Evolutionary conservation across 2,113 vertebrate genomes (phyloP), one percentile per base, ranked within the genome.

Genomic region (Toxotes chatareus): DNA sequence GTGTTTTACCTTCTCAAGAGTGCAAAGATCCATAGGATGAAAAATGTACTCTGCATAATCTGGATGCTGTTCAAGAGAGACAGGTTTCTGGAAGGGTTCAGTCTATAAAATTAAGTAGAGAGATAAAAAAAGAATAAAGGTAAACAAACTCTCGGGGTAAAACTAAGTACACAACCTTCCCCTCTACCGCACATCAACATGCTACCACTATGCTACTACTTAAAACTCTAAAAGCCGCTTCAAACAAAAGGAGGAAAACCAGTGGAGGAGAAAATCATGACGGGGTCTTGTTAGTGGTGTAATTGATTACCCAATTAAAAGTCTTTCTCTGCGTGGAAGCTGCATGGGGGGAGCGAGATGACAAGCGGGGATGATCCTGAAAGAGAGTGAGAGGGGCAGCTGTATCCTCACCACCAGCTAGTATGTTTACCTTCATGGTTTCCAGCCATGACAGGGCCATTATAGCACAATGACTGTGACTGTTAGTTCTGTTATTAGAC

Each of bases 31-130:
- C 98, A 99, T 99, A 61, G 98, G 95, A 92, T 99, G 97, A 94
- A 99, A 99, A 90, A 99, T 99, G 89, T 99, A 99, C 88, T 99
- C 98, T 38, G 98, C 96, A 81, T 99, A 99, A 96, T 99, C 98
- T 21, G 98, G 98, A 90, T 99, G 98, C 75, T 99, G 98, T 83
- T 99, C 98, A 70, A 99, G 93, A 3, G 97, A 98, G 85, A 99
- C 98, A 0, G 98, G 98, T 89, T 99, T 99, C 94, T 98, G 98
- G 96, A 99, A 99, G 71, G 97, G 98, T 85, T 99, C 98, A 80
- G 98, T 99, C 98, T 99, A 89, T 89, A 74, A 19, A 62, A 82
- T 60, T 19, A 44, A 80, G 76, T 53, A 40, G 55, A 94, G 13
- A 75, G 49, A 27, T 27, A 27, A 61, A 44, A 72, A 81, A 31